Base-by-base conservation (phyloP, 2,113 vertebrate species). In the Leucosticte australis region DNA sequence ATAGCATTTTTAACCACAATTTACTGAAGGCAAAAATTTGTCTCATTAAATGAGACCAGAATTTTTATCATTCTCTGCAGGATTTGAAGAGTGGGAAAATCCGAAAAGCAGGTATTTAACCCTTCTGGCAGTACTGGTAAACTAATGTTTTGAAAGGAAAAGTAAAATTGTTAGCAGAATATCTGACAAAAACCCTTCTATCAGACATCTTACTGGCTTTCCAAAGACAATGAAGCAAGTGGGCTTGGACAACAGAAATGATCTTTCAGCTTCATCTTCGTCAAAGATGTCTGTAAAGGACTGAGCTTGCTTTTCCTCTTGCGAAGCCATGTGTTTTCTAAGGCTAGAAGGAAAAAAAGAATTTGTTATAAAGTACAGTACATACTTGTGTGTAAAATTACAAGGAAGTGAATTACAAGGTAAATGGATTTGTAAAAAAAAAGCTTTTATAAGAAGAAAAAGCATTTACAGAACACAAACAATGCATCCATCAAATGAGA, bases 171-270 rank as follows among this genome's bases (percentile, higher is more conserved):
- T 67, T 60, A 92, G 30, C 12, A 83, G 75, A 52, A 30, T 70
- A 90, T 60, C 26, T 35, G 56, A 73, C 83, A 28, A 42, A 90
- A 41, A 73, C 33, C 10, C 4, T 18, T 64, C 62, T 82, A 59
- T 92, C n/a, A 56, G 52, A 92, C 37, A 82, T 95, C 98, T 98
- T 98, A 99, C 99, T 89, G 99, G 99, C 96, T 98, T 99, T 90
- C 99, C 99, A 94, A 99, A 94, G 76, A 99, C 80, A 74, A 98
- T 81, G 46, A 99, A 98, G 92, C 99, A 99, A 52, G 97, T 91
- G 27, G 99, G 99, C 96, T 99, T 99, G 44, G 98, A 98, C 53
- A 97, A 95, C 57, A 99, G 97, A 95, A 96, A 96, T 9, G 96
- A 79, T 93, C 68, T 98, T 83, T 99, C 99, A 81, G 98, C 96